Percentiles rank a stretch among this genome's conserved stretches.
Evolutionary conservation across 2,797 vertebrate species (phyloP).

Genomic region (Melanotaenia nigrans): DNA sequence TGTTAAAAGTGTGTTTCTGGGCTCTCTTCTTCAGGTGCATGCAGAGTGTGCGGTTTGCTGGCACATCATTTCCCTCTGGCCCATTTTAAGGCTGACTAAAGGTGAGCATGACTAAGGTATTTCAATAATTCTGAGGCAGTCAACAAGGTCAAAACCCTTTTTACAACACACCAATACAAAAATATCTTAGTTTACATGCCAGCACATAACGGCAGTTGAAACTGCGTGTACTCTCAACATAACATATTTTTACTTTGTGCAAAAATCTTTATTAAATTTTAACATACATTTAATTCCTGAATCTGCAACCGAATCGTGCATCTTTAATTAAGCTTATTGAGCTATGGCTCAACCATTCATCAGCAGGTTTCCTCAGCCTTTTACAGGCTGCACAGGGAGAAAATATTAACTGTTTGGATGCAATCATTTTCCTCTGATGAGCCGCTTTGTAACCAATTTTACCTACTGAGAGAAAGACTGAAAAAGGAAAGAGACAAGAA

Average conservation of each 20-base stretch:
- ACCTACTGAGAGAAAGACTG: slow-evolving; percentile 38
- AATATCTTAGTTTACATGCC: neutral
- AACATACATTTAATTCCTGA: neutral
- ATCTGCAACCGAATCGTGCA: neutral
- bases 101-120: slow-evolving; percentile 51
- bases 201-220: neutral
- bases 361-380: slow-evolving; percentile 38
- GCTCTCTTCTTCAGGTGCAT: slow-evolving; percentile 39
- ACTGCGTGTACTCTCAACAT: neutral
- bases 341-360: slow-evolving; percentile 13
- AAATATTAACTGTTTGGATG: slow-evolving; percentile 68
- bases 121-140: slow-evolving; percentile 39
- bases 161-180: slow-evolving; percentile 12
- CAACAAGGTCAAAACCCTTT: slow-evolving; percentile 43
- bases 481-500: slow-evolving; percentile 9
- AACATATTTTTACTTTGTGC: neutral
- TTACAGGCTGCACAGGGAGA: slow-evolving; percentile 57
- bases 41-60: slow-evolving; percentile 11
- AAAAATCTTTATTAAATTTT: neutral
- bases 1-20: slow-evolving; percentile 39
- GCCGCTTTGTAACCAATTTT: slow-evolving; percentile 68
- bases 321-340: neutral
- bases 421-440: slow-evolving; percentile 69
- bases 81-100: slow-evolving; percentile 40
- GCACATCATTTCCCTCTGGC: slow-evolving; percentile 44